These are phyloP conservation scores for Vanessa atalanta DNA, from an alignment of 1,140 invertebrate species.

Conservation along the genomic window DNA sequence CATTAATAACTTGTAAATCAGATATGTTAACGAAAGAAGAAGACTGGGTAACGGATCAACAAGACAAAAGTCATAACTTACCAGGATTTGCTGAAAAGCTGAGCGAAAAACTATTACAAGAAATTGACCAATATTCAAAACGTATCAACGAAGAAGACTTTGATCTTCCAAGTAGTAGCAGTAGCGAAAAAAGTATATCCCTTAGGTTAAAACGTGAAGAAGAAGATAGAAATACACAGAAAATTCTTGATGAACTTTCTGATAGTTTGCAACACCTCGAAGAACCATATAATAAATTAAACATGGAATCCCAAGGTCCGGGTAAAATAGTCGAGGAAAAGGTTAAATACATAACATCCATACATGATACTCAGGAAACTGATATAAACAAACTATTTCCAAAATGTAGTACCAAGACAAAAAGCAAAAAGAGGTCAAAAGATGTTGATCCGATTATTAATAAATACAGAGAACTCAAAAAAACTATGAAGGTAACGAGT, in stretches of 20 bases:
- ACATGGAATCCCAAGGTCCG: conserved; percentile 24
- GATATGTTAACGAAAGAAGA: conserved; percentile 78
- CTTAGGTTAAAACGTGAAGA: conserved; percentile 70
- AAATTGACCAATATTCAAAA: conserved; percentile 86
- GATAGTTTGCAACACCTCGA: conserved; percentile 80
- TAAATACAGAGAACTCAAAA: conserved; percentile 76
- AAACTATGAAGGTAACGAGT: conserved; percentile 70
- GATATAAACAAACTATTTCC: conserved; percentile 75
- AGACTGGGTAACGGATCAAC: conserved; percentile 81
- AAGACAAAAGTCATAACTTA: conserved; percentile 85
- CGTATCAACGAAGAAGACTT: conserved; percentile 79
- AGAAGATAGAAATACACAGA: conserved; percentile 74
- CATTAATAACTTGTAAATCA: conserved; percentile 77
- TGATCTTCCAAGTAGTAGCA: conserved; percentile 75
- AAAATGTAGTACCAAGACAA: conserved; percentile 74
- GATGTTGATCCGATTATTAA: conserved; percentile 77
- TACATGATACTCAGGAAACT: conserved; percentile 68
- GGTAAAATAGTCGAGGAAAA: conserved; percentile 79
- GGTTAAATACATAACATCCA: conserved; percentile 75
- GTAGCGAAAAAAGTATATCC: conserved; percentile 75
- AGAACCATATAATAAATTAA: conserved; percentile 82
- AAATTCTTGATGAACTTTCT: conserved; percentile 73
- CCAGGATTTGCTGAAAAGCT: conserved; percentile 89
- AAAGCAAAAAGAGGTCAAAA: conserved; percentile 75
- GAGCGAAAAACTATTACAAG: conserved; percentile 86